phyloP scores from a whole-genome alignment of 2,797 vertebrate species.

The Chaetophractus vellerosus region DNA sequence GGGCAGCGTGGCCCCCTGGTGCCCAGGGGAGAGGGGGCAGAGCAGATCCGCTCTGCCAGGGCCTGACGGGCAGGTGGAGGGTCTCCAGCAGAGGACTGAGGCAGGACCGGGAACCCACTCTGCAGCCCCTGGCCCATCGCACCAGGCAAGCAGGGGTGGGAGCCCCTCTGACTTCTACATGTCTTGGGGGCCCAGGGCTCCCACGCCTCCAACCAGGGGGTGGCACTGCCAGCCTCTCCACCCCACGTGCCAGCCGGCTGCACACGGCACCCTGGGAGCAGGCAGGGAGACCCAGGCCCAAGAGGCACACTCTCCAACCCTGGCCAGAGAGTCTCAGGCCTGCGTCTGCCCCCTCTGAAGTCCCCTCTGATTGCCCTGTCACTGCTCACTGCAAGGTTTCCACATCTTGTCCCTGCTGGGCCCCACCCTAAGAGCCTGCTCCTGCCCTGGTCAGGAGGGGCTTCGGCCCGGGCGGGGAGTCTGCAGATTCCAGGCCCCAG shows the following conservation, averaged over 20 bases:
- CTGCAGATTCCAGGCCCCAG: rapidly evolving
- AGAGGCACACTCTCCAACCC: rapidly evolving
- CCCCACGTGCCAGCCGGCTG: neutral
- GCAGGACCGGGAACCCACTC: rapidly evolving
- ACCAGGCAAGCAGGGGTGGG: neutral
- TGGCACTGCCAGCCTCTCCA: neutral
- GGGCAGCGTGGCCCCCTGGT: neutral
- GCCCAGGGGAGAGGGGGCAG: no score
- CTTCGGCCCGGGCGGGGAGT: neutral
- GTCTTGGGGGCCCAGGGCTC: rapidly evolving
- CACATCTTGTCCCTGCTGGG: rapidly evolving
- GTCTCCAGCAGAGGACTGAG: rapidly evolving
- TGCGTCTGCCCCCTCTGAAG: no score
- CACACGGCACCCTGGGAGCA: rapidly evolving
- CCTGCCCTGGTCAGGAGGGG: rapidly evolving
- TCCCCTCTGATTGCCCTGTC: no score
- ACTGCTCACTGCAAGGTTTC: neutral
- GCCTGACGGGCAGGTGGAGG: neutral
- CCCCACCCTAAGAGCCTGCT: rapidly evolving
- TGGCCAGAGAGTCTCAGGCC: neutral
- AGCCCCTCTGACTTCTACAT: rapidly evolving
- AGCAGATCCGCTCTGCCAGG: neutral
- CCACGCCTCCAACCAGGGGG: rapidly evolving
- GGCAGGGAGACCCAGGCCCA: rapidly evolving
- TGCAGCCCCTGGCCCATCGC: neutral